Evolutionary conservation across 2,113 vertebrate genomes (phyloP), one percentile per base, ranked within the genome.

Genomic region (Clarias batrachus): DNA sequence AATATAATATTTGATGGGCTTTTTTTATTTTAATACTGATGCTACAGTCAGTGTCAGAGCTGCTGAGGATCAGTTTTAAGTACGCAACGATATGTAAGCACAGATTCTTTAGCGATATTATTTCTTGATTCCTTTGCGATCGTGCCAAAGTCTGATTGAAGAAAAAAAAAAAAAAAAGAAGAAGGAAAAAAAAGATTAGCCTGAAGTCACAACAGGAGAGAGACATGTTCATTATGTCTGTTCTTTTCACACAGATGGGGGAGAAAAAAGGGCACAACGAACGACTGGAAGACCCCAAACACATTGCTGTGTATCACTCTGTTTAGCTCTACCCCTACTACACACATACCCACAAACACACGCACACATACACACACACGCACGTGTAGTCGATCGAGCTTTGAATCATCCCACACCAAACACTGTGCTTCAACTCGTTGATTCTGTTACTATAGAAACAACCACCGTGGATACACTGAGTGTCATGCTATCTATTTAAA

Each of bases 371-470:
- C 12, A n/a, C 65, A 57, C 82, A 37, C n/a, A 68, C 37, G 23
- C 14, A 48, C 27, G 80, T 87, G 89, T 90, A 70, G 85, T 86
- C 82, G 77, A 90, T 86, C 82, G 77, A 90, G 89, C 57, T 76
- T 86, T 88, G 83, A 86, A 91, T 90, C 82, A 90, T 89, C 88
- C 93, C 89, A 86, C 66, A 91, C 86, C 88, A 84, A 93, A 94
- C 52, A 16, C 56, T 68, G 70, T 76, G 66, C 82, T 86, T 92
- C 91, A 83, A 91, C 91, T 89, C 66, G 87, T 92, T 87, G 88
- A 93, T 90, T 89, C 90, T 93, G 92, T 93, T 93, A 94, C 92
- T 89, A 93, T 92, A 92, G 91, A 94, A 94, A 94, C 93, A 93
- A 92, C 91, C 92, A 93, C 93, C 91, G 92, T 91, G 89, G 92